Evolutionary conservation across 1,140 invertebrate species (phyloP), one percentile per base, ranked within the genome.

Genomic region (Phthorimaea operculella): DNA sequence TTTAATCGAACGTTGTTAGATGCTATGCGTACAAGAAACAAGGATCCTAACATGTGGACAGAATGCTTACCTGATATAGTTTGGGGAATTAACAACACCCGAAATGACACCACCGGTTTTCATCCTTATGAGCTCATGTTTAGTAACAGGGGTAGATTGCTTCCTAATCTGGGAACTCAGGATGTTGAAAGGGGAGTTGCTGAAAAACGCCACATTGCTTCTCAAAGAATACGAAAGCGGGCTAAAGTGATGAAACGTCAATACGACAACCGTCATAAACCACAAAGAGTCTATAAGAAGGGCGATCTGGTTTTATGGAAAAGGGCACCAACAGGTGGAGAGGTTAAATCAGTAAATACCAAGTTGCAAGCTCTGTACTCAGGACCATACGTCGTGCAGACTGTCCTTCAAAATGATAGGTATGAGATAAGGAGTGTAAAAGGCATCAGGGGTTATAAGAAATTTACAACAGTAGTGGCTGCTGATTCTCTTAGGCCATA

Each of bases 251-350:
- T 70, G 63, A 69, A 67, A 48, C 53, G 47, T 36, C 49, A 71
- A 51, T 70, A 52, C 57, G 62, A 70, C 12, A 66, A 64, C 15
- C n/a, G 51, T 9, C 60, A 59, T 1, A 66, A 72, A 59, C 45
- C 1, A 12, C n/a, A 28, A 33, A 17, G 9, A 36, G 52, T 53
- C 14, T 64, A 64, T 57, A 63, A 50, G 17, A 59, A 52, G 12
- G 60, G 63, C 0, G 66, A 67, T 36, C 60, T 70, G 1, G 65
- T 71, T 21, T 42, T 72, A 7, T 74, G 71, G 66, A 58, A 49
- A 8, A 59, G 66, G 15, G 64, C 61, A 0, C 59, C 60, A 11
- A 66, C 60, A 15, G 62, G 49, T 55, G 54, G 57, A 36, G 53
- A 33, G 8, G 21, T 18, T 10, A 59, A 50, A 47, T 4, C 16